These are phyloP conservation scores for Merodon equestris DNA, from an alignment of 2,888 invertebrate genomes.

Conservation along the genomic window DNA sequence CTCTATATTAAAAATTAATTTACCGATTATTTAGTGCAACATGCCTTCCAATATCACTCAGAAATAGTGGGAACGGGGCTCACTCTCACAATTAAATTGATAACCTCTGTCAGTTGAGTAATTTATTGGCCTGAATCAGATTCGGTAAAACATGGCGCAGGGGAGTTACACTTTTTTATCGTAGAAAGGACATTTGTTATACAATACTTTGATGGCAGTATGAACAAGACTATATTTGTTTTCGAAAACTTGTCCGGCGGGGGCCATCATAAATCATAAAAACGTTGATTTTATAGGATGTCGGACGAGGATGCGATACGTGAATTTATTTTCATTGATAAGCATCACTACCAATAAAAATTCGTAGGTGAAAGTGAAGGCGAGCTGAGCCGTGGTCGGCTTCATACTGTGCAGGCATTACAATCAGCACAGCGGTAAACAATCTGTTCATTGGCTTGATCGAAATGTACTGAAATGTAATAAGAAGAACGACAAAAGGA, in stretches of 20 bases:
- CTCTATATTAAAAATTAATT: conserved; percentile 7
- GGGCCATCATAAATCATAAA: neutral
- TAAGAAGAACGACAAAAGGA: too few relatives aligned
- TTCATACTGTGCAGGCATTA: too few relatives aligned
- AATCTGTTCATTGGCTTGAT: too few relatives aligned
- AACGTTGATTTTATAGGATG: too few relatives aligned
- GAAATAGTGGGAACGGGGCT: neutral
- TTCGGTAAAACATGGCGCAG: neutral
- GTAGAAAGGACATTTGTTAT: conserved; percentile 20
- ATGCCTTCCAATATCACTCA: neutral
- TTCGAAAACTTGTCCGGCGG: too few relatives aligned
- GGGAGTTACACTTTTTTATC: neutral
- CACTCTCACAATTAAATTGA: conserved; percentile 36
- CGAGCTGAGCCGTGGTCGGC: too few relatives aligned
- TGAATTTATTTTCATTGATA: too few relatives aligned
- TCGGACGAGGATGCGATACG: too few relatives aligned
- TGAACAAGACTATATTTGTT: conserved; percentile 5
- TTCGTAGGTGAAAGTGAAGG: too few relatives aligned
- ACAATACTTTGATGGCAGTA: conserved; percentile 1
- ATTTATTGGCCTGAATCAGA: conserved; percentile 32
- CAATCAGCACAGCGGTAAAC: too few relatives aligned
- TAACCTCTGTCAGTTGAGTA: conserved; percentile 20
- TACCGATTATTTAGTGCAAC: neutral
- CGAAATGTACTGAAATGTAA: too few relatives aligned
- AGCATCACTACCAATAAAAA: too few relatives aligned